Evolutionary conservation across 2,797 vertebrate species (phyloP), one percentile per base, ranked within the genome.

Genomic region (Hyperoplus lanceolatus): DNA sequence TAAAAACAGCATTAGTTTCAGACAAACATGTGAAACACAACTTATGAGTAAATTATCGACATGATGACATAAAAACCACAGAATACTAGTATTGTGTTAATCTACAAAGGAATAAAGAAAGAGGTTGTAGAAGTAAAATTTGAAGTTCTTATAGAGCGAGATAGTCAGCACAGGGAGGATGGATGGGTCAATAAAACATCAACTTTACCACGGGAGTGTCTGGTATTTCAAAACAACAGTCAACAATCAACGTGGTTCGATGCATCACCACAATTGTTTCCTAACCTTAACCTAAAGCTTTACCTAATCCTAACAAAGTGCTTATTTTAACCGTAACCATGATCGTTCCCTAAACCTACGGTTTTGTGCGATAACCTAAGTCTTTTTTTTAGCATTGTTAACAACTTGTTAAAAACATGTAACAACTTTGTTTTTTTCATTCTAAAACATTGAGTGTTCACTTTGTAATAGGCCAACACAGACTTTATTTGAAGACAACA

Each of bases 401-500:
- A 21, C 21, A 21, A 21, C 21, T 21, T 21, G 21, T 21, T 21
- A 21, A 21, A 21, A 21, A 64, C 64, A 53, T 38, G 12, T 41
- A 71, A 51, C 10, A 46, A 11, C 5, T 69, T 10, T 65, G 41
- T 12, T 36, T 73, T 73, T 57, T 45, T 45, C 16, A 50, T n/a
- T 46, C 48, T 68, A 39, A 39, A 18, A 64, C 18, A 45, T 39
- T 63, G 59, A 61, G 39, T 50, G 49, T 75, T 8, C 49, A 21
- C 41, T 70, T 49, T 55, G 18, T 63, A 71, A 49, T 68, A 11
- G 18, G 5, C 15, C 29, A 10, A 38, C 36, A 48, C 18, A n/a
- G 3, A 49, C 21, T 70, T 54, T 42, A 49, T 48, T n/a, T 57
- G 46, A 74, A 59, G 38, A 48, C 72, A 6, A 65, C 74, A 71